Evolutionary conservation across 1,140 invertebrate genomes (phyloP), one percentile per base, ranked within the genome.

Genomic region (Drosophila carrolli): DNA sequence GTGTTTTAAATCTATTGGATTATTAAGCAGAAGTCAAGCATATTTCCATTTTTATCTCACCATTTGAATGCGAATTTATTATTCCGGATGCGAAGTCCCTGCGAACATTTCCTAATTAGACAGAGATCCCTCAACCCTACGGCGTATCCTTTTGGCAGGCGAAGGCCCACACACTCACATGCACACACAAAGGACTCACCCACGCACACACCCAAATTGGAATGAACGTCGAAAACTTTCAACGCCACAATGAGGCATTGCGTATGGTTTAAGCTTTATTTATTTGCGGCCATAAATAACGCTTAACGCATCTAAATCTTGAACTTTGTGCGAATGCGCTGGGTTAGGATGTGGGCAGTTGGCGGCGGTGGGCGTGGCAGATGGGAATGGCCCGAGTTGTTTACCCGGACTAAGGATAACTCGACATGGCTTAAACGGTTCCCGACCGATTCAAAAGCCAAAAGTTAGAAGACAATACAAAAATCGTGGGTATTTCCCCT

Each of bases 281-380:
- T 89, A 89, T 89, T 89, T 89, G 84, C 74, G 84, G 84, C 84
- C 85, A 89, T 89, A 89, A 89, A 89, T 89, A 90, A 89, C 84
- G 84, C 84, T 89, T 89, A 89, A 89, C 84, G 84, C 85, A 89
- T 89, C 84, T 89, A 89, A 89, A 89, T 89, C 84, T 89, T 89
- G 73, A 90, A 89, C 84, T 89, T 89, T 84, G 85, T 88, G 75
- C 66, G 83, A 85, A 78, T 85, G 81, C 83, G 78, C 51, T 79
- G 78, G 61, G 73, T 65, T 63, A 57, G 70, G 40, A 62, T 27
- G 46, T 14, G 58, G 37, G 60, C 29, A 35, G 48, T 2, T 4
- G 23, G 14, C 1, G 38, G n/a, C 4, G 37, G 58, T 40, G 43
- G 75, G 44, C 55, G 27, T 46, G 46, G 43, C 41, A 32, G 56